These are phyloP conservation scores for Lamellibrachia satsuma DNA, from an alignment of 2,888 invertebrate genomes.

Conservation along the genomic window DNA sequence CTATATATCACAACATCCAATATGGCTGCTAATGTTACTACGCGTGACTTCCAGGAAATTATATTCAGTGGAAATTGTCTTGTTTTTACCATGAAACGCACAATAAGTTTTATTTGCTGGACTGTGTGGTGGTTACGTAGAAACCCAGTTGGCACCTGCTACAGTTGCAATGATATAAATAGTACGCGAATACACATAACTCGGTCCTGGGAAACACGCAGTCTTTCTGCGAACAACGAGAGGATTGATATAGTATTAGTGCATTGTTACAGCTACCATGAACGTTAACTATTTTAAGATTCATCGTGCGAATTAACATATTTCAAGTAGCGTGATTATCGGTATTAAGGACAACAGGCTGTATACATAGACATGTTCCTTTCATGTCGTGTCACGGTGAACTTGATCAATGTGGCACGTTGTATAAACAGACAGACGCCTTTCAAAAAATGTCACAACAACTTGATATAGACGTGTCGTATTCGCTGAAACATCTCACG, in stretches of 20 bases:
- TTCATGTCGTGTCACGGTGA: neutral
- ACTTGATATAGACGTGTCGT: neutral
- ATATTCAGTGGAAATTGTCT: neutral
- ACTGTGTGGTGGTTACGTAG: neutral
- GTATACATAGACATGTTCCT: neutral
- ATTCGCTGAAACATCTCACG: neutral
- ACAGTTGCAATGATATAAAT: neutral
- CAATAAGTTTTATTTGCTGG: neutral
- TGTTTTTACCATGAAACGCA: neutral
- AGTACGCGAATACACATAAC: neutral
- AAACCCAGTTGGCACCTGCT: neutral
- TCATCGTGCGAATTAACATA: neutral
- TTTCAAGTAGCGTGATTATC: neutral
- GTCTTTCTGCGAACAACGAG: neutral
- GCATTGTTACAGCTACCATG: neutral
- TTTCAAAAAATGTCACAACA: conserved; percentile 9
- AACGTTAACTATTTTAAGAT: neutral
- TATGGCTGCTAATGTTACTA: neutral
- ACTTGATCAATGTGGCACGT: neutral
- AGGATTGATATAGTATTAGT: neutral
- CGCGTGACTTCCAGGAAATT: neutral
- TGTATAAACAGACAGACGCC: neutral
- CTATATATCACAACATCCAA: neutral
- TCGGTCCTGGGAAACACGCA: neutral
- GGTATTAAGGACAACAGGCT: neutral